phyloP scores from a whole-genome alignment of 2,888 invertebrate species.

The Pristionchus entomophagus region DNA sequence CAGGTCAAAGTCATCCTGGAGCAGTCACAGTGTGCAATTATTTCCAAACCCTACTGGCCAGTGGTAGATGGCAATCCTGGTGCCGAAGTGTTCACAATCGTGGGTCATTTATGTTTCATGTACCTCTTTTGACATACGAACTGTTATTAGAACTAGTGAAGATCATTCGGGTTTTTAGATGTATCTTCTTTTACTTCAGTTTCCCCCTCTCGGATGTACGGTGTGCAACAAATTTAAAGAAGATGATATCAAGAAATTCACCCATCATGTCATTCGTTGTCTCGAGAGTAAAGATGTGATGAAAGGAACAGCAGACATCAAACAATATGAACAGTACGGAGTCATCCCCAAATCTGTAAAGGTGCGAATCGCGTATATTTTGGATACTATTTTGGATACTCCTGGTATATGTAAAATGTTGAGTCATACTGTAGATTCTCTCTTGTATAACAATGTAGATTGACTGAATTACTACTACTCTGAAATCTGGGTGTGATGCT shows the following conservation, averaged over 20 bases:
- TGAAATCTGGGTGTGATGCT: too few species aligned
- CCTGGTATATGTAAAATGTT: too few species aligned
- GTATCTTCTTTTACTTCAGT: neutral
- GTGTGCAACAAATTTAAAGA: neutral
- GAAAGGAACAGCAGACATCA: neutral
- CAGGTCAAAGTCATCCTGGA: neutral
- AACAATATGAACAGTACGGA: neutral
- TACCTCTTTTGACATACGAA: neutral
- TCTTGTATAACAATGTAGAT: neutral
- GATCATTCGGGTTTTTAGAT: neutral
- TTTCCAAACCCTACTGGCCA: neutral
- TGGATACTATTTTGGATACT: neutral
- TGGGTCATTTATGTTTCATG: neutral
- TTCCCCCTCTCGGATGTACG: neutral
- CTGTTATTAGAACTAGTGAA: neutral
- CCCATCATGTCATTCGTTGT: neutral
- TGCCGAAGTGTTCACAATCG: constrained; percentile 14
- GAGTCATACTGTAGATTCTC: neutral
- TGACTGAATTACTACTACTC: neutral
- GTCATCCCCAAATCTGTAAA: neutral
- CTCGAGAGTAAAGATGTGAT: neutral
- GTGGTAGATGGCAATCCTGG: neutral
- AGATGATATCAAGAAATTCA: neutral
- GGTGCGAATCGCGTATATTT: neutral
- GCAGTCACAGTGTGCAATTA: constrained; percentile 19